Evolutionary conservation across 2,113 vertebrate genomes (phyloP), one percentile per base, ranked within the genome.

Genomic region (Brachirus orientalis): DNA sequence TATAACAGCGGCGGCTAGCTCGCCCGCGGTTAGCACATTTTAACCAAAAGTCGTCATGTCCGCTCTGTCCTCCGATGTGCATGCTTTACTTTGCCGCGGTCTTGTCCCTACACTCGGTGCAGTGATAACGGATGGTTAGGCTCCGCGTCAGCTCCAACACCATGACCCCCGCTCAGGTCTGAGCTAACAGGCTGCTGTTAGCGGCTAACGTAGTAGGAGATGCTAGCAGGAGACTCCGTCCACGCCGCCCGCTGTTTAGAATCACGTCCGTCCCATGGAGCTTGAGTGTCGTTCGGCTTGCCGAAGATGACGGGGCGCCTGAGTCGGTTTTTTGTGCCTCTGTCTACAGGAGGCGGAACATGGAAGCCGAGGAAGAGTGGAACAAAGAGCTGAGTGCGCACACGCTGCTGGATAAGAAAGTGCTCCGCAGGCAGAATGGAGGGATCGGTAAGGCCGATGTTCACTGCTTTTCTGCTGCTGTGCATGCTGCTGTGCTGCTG

Each of bases 361-460:
- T 93, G 93, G 90, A 93, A 43, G 67, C 82, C 17, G 64, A 67
- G 54, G 83, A 89, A 51, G 84, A 88, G 78, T 76, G 91, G 90
- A 80, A 64, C 70, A 78, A 88, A 61, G 80, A 88, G 46, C 75
- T 72, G 46, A 77, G 54, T 37, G 35, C 74, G 55, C 78, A 84
- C 59, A 76, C 72, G 10, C 81, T 80, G 56, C 77, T 69, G 56
- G 90, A 90, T 63, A 84, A 73, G 63, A 89, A 78, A 43, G 73
- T 75, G 18, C 56, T 73, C 51, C 65, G 28, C 6, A 87, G 69
- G 72, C 83, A 81, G 52, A 63, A 84, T 1, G 47, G 87, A 1
- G 0, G 87, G 56, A 70, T 1, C 1, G 80, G 84, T 85, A 79
- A 80, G 84, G 19, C 10, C 3, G 14, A 0, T 35, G 60, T n/a